Percentiles rank a stretch among this genome's conserved stretches.
These are phyloP conservation scores for Neoniphon sammara DNA, from an alignment of 2,797 vertebrate genomes.

Conservation along the genomic window DNA sequence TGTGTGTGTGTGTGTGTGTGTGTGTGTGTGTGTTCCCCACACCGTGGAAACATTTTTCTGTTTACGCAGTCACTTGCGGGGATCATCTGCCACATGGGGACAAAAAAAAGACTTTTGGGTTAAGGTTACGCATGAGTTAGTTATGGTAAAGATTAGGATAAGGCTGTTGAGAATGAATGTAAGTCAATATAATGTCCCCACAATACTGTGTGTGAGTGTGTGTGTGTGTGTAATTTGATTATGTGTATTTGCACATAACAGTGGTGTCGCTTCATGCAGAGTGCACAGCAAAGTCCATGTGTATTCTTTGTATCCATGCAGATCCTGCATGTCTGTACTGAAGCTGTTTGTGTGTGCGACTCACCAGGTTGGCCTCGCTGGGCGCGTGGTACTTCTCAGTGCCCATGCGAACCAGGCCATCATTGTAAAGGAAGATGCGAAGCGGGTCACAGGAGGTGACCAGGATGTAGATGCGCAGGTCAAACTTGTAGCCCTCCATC, in stretches of 20 bases:
- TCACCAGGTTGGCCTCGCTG: conserved; percentile 96
- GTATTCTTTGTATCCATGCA: conserved; percentile 1
- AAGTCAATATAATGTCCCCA: too few relatives aligned
- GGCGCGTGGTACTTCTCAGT: conserved; percentile 97
- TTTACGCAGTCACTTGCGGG: not conserved
- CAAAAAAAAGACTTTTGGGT: too few relatives aligned
- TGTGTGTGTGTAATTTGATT: conserved; percentile 38
- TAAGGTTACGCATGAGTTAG: too few relatives aligned
- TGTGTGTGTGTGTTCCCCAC: too few relatives aligned
- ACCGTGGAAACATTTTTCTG: conserved; percentile 10
- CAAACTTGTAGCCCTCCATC: conserved; percentile 99
- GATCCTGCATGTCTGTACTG: not conserved
- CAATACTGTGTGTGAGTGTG: conserved; percentile 11
- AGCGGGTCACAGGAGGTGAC: conserved; percentile 97
- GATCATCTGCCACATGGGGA: too few relatives aligned
- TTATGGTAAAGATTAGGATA: too few relatives aligned
- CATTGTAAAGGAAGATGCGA: conserved; percentile 97
- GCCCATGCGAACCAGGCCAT: conserved; percentile 97
- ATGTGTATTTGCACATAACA: conserved; percentile 13
- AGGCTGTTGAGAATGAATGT: too few relatives aligned
- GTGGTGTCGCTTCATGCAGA: conserved; percentile 11
- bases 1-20: too few relatives aligned
- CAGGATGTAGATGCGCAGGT: conserved; percentile 97
- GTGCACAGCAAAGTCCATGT: conserved; percentile 4
- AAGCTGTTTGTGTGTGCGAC: conserved; percentile 52